Base-by-base conservation (phyloP, 2,888 invertebrate species). In the Metallyticus violacea region DNA sequence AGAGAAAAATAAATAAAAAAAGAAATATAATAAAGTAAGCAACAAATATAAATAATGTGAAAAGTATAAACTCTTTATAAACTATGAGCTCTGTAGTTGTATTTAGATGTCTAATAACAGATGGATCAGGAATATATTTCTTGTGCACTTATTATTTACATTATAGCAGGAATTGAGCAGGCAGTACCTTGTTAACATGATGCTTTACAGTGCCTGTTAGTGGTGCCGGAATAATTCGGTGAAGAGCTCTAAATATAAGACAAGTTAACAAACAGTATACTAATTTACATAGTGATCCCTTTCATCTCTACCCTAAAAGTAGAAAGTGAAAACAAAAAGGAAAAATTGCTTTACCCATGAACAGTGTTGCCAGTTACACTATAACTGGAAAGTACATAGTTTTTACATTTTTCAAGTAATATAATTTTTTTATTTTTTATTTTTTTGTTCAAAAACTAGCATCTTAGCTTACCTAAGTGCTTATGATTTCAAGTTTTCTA, bases 171-270 rank as follows among this genome's bases (percentile, higher is more conserved):
- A 62, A 15, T 1, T 15, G 9, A 15, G 22, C 22, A 62, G 40
- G 40, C 40, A 62, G 15, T 62, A 62, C 2, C 22, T 4, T 85
- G 26, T 85, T 79, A 79, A 30, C 85, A 85, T 77, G 77, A 28
- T 83, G 83, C n/a, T 77, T 83, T 83, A 9, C 79, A 83, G 15
- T 83, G 27, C 62, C 76, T 82, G 76, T 26, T 81, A 82, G n/a
- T 83, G 29, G 83, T 77, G 25, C 7, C 28, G 77, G 29, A 76
- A 82, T 85, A 85, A 85, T 85, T 85, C 79, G 85, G 85, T 85
- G 85, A 79, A 85, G 85, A 85, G 85, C 29, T 79, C 79, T 85
- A 85, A 85, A 79, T 82, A 82, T 77, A 83, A 77, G 77, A 76
- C 77, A 77, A 76, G 76, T 28, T 22, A n/a, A 76, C 77, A 77